Evolutionary conservation across 2,888 invertebrate species (phyloP), one percentile per base, ranked within the genome.

Genomic region (Erannis defoliaria): DNA sequence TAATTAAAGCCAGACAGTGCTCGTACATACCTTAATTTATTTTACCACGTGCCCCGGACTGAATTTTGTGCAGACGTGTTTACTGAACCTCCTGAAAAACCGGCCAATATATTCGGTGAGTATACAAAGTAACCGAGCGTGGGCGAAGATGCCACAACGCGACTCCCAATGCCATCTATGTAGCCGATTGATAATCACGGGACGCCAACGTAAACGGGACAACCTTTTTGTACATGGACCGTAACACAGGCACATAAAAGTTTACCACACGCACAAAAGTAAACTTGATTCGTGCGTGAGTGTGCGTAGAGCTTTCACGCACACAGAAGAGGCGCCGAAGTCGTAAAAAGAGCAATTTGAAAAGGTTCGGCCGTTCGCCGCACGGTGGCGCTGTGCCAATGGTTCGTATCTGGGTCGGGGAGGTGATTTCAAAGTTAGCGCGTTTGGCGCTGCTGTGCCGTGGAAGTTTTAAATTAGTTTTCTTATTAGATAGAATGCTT

Each of bases 291-390:
- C 6, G 57, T 80, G 80, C 74, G 71, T 68, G 38, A 68, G 92
- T 93, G 90, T 92, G 92, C 85, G 89, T 86, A 70, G 74, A 75
- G 77, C 75, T 78, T 78, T 71, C 71, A 88, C 88, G 85, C 89
- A 88, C 88, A 90, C 90, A 70, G 72, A 66, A 64, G 70, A 71
- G 61, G 66, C 68, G 45, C 61, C 55, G 31, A 67, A 70, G 78
- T 84, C 86, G 83, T 90, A 86, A 90, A 69, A 89, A 85, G 71
- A 75, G 81, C 83, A 72, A 90, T 90, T 90, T 86, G 85, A 88
- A 90, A 89, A 89, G 88, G 82, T 93, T 93, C 91, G 81, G 86
- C 93, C 85, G 85, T 88, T 82, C 90, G 74, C 86, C 93, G 88
- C 90, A 66, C 82, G 93, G 87, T 91, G 91, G 92, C 93, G 92